Conservation (phyloP, 1,140 invertebrate species). For the Drosophila subpulchrella region DNA sequence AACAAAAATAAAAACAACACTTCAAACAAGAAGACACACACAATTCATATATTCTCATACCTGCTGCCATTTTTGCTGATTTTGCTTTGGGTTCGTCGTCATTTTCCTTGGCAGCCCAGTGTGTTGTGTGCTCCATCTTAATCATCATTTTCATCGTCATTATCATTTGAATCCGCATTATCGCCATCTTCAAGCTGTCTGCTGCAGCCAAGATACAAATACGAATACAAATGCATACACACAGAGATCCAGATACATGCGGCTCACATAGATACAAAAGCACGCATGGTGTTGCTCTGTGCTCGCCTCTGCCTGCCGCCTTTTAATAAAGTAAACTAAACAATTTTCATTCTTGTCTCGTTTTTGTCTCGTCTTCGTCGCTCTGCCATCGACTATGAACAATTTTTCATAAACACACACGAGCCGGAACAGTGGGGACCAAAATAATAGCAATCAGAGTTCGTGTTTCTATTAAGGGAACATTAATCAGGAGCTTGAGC, state of each 20-base stretch:
- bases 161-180: slow-evolving; percentile 57
- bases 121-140: slow-evolving; percentile 32
- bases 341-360: slow-evolving; percentile 83
- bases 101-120: slow-evolving; percentile 51
- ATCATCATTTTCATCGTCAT: slow-evolving; percentile 34
- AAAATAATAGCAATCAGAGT: slow-evolving; percentile 6
- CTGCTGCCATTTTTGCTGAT: slow-evolving; percentile 38
- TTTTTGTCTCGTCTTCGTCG: slow-evolving; percentile 68
- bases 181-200: slow-evolving; percentile 58
- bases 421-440: slow-evolving; percentile 3
- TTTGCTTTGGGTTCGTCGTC: slow-evolving; percentile 48
- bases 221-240: neutral
- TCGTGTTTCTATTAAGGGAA: neutral
- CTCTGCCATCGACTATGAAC: slow-evolving; percentile 63
- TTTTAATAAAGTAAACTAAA: slow-evolving; percentile 83
- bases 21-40: slow-evolving; percentile 27
- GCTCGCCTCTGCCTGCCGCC: slow-evolving; percentile 53
- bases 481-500: neutral
- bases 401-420: slow-evolving; percentile 41
- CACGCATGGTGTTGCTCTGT: slow-evolving; percentile 61
- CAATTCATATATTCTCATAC: slow-evolving; percentile 35
- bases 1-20: slow-evolving; percentile 40
- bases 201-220: slow-evolving; percentile 35
- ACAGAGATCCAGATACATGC: slow-evolving; percentile 3
- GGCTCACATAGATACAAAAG: slow-evolving; percentile 28